These are phyloP conservation scores for Rhynchophorus ferrugineus DNA, from an alignment of 1,140 invertebrate species.

Conservation along the genomic window DNA sequence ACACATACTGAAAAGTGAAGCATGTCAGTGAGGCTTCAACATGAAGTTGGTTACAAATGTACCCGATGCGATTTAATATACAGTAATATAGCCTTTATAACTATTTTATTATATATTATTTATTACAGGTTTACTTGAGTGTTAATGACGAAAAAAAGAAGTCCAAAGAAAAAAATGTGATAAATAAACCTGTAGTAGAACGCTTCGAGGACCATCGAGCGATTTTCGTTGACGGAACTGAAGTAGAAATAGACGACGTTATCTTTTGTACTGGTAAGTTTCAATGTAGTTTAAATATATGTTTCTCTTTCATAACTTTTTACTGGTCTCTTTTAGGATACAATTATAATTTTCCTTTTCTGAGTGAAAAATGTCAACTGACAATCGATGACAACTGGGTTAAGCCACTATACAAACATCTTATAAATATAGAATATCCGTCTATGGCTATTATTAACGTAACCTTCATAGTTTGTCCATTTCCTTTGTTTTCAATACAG, in stretches of 20 bases:
- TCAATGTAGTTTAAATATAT: no score
- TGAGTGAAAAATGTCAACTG: conserved; percentile 60
- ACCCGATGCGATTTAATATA: no score
- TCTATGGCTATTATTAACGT: conserved; percentile 74
- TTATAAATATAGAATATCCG: conserved; percentile 70
- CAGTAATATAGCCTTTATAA: no score
- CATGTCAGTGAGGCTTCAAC: no score
- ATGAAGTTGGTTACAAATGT: no score
- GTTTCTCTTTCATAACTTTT: no score
- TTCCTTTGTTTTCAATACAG: conserved; percentile 13
- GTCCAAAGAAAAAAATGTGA: conserved; percentile 51
- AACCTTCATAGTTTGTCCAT: conserved; percentile 56
- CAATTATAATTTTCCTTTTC: conserved; percentile 72
- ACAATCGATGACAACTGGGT: conserved; percentile 72
- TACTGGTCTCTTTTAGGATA: conserved; percentile 66
- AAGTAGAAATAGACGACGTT: conserved; percentile 57
- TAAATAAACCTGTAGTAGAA: conserved; percentile 54
- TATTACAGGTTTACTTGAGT: no score
- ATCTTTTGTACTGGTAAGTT: conserved; percentile 69
- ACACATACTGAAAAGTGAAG: no score
- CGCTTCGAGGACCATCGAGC: conserved; percentile 47
- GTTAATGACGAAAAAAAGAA: no score
- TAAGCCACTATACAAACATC: conserved; percentile 77
- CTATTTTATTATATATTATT: no score
- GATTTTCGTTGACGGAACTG: conserved; percentile 52